Evolutionary conservation across 2,113 vertebrate genomes (phyloP), one percentile per base, ranked within the genome.

Genomic region (Noctilio leporinus): DNA sequence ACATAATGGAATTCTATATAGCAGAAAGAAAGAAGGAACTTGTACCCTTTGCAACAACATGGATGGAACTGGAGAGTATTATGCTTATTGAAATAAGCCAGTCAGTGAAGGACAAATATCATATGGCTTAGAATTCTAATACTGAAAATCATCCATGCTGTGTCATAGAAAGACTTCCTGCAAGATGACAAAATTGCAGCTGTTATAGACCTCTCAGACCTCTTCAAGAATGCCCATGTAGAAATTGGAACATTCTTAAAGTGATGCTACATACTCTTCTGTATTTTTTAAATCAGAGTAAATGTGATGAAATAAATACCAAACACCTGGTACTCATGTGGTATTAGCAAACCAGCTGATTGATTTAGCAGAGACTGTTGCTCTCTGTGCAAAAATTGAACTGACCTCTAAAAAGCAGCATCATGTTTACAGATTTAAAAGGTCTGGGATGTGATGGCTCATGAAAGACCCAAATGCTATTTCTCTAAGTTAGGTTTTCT

Each of bases 181-280:
- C 49, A 81, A 49, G n/a, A 73, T 73, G 59, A 80, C 19, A 67
- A 64, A 93, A 82, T 43, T 88, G 0, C 16, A 73, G 17, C 20
- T 89, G 43, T 90, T 92, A 77, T 33, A 94, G 72, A 87, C 47
- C 20, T 90, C 76, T 89, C 35, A 94, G 72, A 87, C 47, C 20
- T 90, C 76, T 89, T 96, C 4, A 67, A 84, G 59, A 92, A 93
- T 93, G 35, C 53, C 49, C 62, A 83, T 11, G 17, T 40, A 93
- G 83, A 92, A 92, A 77, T 5, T 49, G 28, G n/a, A 91, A 78
- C 55, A 53, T 38, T n/a, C 59, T 73, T 7, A 3, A 62, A 87
- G 83, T 72, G 33, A 78, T 78, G 64, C 43, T 14, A 73, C 69
- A 47, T 86, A 62, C 33, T 94, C 80, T 55, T 35, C 77, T 91